Base-by-base conservation (phyloP, 2,797 vertebrate genomes). In the Ctenopoma multispine region DNA sequence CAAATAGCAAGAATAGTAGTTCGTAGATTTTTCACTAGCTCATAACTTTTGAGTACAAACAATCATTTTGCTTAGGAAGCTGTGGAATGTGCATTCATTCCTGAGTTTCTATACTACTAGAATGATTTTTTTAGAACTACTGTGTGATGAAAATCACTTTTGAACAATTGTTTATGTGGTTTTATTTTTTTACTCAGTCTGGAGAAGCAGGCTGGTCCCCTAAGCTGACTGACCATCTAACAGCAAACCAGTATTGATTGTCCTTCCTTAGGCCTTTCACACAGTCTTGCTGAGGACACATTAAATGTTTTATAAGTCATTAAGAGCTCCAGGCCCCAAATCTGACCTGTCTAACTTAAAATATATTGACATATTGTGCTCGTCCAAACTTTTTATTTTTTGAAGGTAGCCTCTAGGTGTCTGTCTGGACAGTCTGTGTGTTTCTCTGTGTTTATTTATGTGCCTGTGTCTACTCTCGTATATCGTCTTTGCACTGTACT, bases 251-350 rank as follows among this genome's bases (percentile, higher is more conserved):
- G 55, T 90, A 93, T 93, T 88, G 91, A 94, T 92, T 57, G 83
- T 83, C 77, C 73, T 68, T 90, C 92, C 89, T 84, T 48, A n/a
- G 85, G 90, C 80, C 76, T 85, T 85, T 87, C 84, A 87, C 81
- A 83, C 65, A 87, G 84, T 77, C 70, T 79, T 77, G 66, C 89
- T 81, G 84, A 90, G 89, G 91, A 91, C 86, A 88, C 85, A 86
- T 90, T 93, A 89, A 93, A 92, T 87, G 84, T 84, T 80, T 89
- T 90, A 88, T 85, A 90, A 90, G 90, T 93, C 91, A 89, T 88
- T 90, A 84, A 74, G 65, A 63, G 84, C 92, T 84, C 43, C 79
- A 72, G 87, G 90, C 82, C 57, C 87, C 72, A 79, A 87, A 88
- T 90, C 81, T 72, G 77, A 89, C 79, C 87, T 86, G 82, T 90